Evolutionary conservation across 1,140 invertebrate genomes (phyloP).

Genomic region (Myzus persicae): DNA sequence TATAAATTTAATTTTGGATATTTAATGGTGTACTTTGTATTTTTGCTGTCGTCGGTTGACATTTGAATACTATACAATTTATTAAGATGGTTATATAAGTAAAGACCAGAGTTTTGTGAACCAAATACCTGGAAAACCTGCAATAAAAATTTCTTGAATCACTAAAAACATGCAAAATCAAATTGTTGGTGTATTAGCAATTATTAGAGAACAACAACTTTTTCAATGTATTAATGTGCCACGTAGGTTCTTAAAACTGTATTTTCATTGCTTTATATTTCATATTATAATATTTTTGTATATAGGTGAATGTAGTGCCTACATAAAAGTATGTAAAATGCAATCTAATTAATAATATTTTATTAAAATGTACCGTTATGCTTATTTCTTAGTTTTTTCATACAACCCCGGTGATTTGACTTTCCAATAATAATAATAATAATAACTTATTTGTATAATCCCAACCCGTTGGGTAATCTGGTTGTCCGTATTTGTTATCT

Average conservation of each 20-base stretch:
- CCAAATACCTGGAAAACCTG: neutral
- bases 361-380: neutral
- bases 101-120: neutral
- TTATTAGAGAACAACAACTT: neutral
- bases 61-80: neutral
- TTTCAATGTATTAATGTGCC: neutral
- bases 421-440: no score
- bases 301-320: fast-evolving
- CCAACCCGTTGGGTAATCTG: no score
- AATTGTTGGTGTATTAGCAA: neutral
- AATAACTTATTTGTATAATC: no score
- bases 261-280: neutral
- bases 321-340: neutral
- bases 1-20: neutral
- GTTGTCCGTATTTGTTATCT: neutral
- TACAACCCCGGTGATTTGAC: no score
- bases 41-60: neutral
- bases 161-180: neutral
- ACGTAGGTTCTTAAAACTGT: neutral
- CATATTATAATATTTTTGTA: neutral
- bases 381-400: neutral
- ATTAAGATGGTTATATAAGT: neutral
- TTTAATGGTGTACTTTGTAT: no score
- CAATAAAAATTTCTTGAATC: neutral
- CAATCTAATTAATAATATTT: neutral